These are phyloP conservation scores for Engraulis encrasicolus DNA, from an alignment of 2,113 vertebrate species.

Conservation along the genomic window DNA sequence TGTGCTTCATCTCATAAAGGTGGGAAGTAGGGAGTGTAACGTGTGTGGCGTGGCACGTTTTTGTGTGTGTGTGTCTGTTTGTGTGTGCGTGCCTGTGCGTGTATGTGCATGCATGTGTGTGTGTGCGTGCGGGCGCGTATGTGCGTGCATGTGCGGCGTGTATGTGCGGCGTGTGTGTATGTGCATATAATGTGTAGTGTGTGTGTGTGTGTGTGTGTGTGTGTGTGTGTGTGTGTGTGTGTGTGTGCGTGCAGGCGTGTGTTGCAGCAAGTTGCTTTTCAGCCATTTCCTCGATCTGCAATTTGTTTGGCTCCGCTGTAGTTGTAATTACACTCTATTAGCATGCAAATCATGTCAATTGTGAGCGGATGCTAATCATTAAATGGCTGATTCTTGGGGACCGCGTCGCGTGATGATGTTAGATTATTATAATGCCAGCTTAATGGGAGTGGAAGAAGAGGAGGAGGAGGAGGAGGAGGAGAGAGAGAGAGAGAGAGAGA, in stretches of 20 bases:
- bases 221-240: background rate
- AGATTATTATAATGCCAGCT: slow-evolving; percentile 28
- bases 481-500: background rate
- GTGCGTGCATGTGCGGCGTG: too few relatives aligned
- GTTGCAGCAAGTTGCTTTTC: slow-evolving; percentile 66
- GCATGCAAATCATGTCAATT: slow-evolving; percentile 81
- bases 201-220: too few relatives aligned
- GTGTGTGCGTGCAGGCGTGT: slow-evolving; percentile 4
- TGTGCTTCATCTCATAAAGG: too few relatives aligned
- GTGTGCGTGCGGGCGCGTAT: too few relatives aligned
- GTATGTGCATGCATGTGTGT: too few relatives aligned
- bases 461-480: background rate
- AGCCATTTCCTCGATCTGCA: slow-evolving; percentile 73
- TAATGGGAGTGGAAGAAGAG: background rate
- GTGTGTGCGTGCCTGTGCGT: too few relatives aligned
- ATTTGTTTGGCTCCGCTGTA: slow-evolving; percentile 75
- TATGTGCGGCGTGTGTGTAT: too few relatives aligned
- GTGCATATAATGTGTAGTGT: too few relatives aligned
- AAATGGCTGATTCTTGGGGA: slow-evolving; percentile 70
- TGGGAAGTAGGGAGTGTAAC: too few relatives aligned
- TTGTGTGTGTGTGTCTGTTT: too few relatives aligned
- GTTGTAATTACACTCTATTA: slow-evolving; percentile 79
- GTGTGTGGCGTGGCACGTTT: too few relatives aligned
- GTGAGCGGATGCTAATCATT: slow-evolving; percentile 72
- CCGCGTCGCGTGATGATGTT: slow-evolving; percentile 66